Conservation (phyloP, 2,888 invertebrate genomes). For the Sepiola atlantica region DNA sequence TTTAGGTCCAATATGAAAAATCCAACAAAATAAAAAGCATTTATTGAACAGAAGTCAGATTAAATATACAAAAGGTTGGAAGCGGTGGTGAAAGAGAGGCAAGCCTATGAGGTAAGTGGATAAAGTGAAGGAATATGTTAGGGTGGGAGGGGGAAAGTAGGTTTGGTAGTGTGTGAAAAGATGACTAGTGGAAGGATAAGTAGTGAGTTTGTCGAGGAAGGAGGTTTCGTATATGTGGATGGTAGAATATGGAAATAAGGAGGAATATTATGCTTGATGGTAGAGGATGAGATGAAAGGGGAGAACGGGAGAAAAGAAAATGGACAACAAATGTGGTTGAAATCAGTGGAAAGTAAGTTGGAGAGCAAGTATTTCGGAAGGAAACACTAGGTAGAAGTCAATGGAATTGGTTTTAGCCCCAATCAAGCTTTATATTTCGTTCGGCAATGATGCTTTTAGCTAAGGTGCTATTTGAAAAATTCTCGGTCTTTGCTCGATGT, state of each 20-base stretch:
- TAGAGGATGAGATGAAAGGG: neutral
- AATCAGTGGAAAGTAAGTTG: neutral
- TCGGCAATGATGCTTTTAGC: too few species aligned
- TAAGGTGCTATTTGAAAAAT: too few species aligned
- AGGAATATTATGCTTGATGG: too few species aligned
- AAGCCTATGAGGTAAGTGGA: too few species aligned
- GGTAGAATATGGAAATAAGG: too few species aligned
- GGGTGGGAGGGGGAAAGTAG: neutral
- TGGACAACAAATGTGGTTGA: too few species aligned
- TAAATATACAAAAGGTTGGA: neutral
- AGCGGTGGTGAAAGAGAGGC: neutral
- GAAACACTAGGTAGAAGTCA: neutral
- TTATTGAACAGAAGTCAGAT: neutral
- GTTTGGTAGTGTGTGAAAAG: neutral
- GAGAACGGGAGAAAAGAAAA: neutral
- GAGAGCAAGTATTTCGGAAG: neutral
- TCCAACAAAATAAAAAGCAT: neutral
- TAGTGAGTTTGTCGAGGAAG: neutral
- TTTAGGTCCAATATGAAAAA: neutral
- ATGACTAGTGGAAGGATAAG: neutral
- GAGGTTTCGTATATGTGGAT: too few species aligned
- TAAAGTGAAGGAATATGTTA: neutral
- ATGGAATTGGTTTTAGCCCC: too few species aligned
- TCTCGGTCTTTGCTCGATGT: too few species aligned
- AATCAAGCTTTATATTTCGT: too few species aligned